Evolutionary conservation across 2,888 invertebrate species (phyloP).

Genomic region (Xestia ashworthii): DNA sequence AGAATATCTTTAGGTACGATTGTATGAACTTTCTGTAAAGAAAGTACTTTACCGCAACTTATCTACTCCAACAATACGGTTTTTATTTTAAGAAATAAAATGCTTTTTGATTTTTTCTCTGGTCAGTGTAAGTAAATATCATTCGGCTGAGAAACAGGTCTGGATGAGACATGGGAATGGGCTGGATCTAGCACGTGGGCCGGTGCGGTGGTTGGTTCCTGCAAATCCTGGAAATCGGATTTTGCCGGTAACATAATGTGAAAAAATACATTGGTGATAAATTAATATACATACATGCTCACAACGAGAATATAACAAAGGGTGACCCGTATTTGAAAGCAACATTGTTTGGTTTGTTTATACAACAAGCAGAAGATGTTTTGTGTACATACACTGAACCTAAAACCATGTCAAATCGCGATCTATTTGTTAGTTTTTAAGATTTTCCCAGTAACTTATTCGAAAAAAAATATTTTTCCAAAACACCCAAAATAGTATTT

Average conservation of each 20-base stretch:
- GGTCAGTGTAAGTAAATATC: neutral
- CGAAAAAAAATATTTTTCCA: neutral
- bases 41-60: neutral
- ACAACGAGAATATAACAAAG: neutral
- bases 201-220: neutral
- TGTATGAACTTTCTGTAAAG: neutral
- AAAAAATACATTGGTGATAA: too few species aligned
- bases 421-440: neutral
- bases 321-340: neutral
- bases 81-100: neutral
- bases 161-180: too few species aligned
- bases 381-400: neutral
- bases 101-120: too few species aligned
- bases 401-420: neutral
- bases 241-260: neutral
- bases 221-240: neutral
- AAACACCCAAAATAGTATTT: too few species aligned
- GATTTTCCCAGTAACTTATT: neutral
- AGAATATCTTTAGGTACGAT: slow-evolving; percentile 14
- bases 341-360: neutral
- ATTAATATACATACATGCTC: neutral
- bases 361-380: neutral
- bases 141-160: neutral
- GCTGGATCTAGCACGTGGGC: neutral
- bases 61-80: neutral